Percentiles rank a stretch among this genome's conserved stretches.
Conservation (phyloP, 2,113 vertebrate species). For the Hydrochoerus hydrochaeris region DNA sequence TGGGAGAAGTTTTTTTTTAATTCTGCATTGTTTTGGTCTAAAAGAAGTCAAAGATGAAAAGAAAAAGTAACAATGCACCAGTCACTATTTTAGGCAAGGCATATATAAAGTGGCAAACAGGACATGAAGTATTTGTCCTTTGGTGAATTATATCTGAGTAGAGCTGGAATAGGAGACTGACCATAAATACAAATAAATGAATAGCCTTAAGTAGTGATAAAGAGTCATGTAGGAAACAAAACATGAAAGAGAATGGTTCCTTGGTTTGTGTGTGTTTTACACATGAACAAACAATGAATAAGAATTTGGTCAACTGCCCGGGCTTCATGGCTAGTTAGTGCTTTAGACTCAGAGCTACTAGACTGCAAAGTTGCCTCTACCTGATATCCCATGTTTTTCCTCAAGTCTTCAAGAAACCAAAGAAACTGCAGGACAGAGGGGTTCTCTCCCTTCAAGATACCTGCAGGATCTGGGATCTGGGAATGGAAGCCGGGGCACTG, state of each 20-base stretch:
- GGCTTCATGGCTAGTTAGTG: background rate
- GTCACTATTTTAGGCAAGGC: background rate
- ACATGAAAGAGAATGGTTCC: background rate
- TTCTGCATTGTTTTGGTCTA: background rate
- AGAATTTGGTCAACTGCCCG: too few relatives aligned
- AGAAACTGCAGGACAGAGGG: background rate
- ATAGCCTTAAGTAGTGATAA: background rate
- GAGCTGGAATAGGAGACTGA: background rate
- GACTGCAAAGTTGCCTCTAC: background rate
- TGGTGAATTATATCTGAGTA: background rate
- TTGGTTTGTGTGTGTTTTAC: background rate
- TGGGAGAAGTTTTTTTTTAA: background rate
- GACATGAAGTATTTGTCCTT: background rate
- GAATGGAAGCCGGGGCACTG: background rate
- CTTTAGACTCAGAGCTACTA: background rate
- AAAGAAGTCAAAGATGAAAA: conserved; percentile 43
- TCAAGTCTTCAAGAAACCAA: conserved; percentile 6
- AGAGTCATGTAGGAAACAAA: background rate
- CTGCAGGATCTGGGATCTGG: background rate
- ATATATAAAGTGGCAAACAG: background rate
- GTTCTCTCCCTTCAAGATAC: background rate
- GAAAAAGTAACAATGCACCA: background rate
- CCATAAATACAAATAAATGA: background rate
- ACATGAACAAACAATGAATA: background rate
- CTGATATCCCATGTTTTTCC: background rate